Conservation (phyloP, 2,797 vertebrate genomes). For the Eurystomus glaucurus region DNA sequence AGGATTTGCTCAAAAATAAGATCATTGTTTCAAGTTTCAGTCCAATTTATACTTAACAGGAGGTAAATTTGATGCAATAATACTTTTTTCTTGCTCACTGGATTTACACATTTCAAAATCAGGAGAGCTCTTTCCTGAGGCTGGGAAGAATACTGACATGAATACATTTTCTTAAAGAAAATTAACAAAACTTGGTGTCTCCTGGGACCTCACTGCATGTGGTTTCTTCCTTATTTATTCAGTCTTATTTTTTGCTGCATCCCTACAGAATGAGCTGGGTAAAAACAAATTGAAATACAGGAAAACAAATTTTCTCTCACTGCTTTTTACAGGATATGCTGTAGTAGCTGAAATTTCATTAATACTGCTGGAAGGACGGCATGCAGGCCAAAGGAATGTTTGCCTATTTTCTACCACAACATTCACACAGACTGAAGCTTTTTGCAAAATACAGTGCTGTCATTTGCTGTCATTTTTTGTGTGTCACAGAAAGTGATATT, state of each 20-base stretch:
- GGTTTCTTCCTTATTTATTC: slow-evolving; percentile 54
- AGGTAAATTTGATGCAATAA: not conserved
- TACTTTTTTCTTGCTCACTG: not conserved
- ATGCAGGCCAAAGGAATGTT: not conserved
- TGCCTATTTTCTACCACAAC: not conserved
- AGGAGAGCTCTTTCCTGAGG: not conserved
- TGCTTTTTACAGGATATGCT: not conserved
- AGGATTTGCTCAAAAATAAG: not conserved
- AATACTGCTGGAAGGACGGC: not conserved
- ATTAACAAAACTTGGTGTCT: slow-evolving; percentile 1
- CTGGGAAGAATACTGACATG: not conserved
- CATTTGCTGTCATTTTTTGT: slow-evolving; percentile 16
- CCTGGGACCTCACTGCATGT: not conserved
- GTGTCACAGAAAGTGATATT: not conserved
- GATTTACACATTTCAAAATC: not conserved
- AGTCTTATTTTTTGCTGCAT: slow-evolving; percentile 23
- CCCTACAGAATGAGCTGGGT: not conserved
- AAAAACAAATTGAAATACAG: slow-evolving; percentile 12
- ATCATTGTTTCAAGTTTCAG: not conserved
- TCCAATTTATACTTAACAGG: not conserved
- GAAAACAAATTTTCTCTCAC: slow-evolving; percentile 13
- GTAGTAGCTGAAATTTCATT: not conserved
- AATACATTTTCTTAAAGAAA: slow-evolving; percentile 56
- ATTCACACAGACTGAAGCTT: not conserved
- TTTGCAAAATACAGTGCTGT: not conserved